Conservation (phyloP, 1,140 invertebrate species). For the Phymorhynchus buccinoides region DNA sequence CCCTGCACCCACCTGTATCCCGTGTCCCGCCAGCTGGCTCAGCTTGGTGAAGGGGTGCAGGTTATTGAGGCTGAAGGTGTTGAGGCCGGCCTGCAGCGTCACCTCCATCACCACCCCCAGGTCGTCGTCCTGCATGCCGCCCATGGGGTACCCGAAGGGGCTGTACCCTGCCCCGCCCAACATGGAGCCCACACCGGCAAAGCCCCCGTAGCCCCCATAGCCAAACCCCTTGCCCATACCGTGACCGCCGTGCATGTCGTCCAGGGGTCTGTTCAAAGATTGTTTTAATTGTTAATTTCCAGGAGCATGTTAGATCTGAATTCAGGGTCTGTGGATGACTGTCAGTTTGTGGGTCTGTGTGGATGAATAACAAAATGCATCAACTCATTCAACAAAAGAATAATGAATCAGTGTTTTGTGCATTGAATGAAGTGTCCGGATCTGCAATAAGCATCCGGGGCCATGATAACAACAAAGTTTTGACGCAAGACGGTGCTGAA, state of each 20-base stretch:
- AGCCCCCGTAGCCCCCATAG: neutral
- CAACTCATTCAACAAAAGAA: too few species aligned
- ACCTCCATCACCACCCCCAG: neutral
- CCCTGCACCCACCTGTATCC: neutral
- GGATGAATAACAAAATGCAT: too few species aligned
- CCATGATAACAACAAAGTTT: too few species aligned
- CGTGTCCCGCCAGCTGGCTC: neutral
- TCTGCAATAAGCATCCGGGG: too few species aligned
- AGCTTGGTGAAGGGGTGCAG: slow-evolving; percentile 1
- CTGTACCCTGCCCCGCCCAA: neutral
- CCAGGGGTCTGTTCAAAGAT: neutral
- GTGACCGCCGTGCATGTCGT: neutral
- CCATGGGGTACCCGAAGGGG: neutral
- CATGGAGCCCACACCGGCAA: neutral
- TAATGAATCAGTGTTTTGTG: too few species aligned
- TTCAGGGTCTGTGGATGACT: too few species aligned
- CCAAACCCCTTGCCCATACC: neutral
- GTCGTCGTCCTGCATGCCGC: neutral
- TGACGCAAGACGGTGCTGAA: too few species aligned
- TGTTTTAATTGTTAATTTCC: too few species aligned
- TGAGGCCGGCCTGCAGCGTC: neutral
- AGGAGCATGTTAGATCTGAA: too few species aligned
- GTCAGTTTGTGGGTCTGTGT: too few species aligned
- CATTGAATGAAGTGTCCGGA: too few species aligned
- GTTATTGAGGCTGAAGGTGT: neutral